Evolutionary conservation across 2,797 vertebrate species (phyloP), one percentile per base, ranked within the genome.

Genomic region (Pagetopsis macropterus): DNA sequence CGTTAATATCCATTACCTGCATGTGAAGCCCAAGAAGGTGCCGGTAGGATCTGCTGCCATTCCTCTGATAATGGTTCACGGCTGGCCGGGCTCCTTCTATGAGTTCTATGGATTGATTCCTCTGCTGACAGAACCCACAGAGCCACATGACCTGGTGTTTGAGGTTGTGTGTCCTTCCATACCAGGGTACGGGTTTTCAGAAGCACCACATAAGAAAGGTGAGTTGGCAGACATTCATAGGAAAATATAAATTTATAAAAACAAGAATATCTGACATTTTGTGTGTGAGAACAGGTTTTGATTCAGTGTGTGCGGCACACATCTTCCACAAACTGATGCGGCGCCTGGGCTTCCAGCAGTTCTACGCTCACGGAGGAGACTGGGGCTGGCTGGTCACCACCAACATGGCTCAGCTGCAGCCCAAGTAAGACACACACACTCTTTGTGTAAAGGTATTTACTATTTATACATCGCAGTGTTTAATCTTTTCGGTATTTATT

Each of bases 141-240:
- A 81, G 40, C 62, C 73, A 0, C 85, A 84, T 0, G 71, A 91
- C 45, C 76, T 94, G 0, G 90, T 91, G 14, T 98, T 98, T 81
- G 95, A 98, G 90, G 87, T 98, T 83, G 94, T 98, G 84, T 98
- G 96, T 81, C 96, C 97, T 19, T 97, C 97, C 74, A 96, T 98
- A 66, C 96, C 96, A 23, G 97, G 96, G 9, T 98, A 97, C 1
- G 96, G 94, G 45, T 98, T 96, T 86, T 98, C 96, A 0, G 95
- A 96, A 66, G 96, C 95, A 0, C 92, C 96, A 0, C 95, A 92
- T 67, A 94, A 96, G 87, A 93, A 94, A 90, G 96, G 96, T 96
- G 69, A 88, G 92, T 55, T 59, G 43, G n/a, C 19, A 50, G 0
- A 19, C 27, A 27, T 27, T 27, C 27, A 27, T 4, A 10, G 33